Evolutionary conservation across 2,888 invertebrate species (phyloP).

Genomic region (Hirtodrosophila alboralis): DNA sequence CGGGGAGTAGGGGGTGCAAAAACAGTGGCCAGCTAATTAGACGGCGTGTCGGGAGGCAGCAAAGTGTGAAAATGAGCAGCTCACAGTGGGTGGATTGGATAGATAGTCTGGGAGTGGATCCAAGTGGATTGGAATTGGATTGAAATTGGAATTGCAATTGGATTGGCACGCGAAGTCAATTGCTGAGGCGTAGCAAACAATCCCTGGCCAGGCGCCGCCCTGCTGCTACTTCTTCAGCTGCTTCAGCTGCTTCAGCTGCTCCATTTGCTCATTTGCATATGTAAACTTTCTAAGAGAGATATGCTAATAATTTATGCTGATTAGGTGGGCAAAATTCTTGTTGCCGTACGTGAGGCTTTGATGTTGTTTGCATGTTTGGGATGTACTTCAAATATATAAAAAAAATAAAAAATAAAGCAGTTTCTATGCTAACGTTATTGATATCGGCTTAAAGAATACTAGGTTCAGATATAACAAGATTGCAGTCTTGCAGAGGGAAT

Average conservation of each 20-base stretch:
- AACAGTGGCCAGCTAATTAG: constrained; percentile 53
- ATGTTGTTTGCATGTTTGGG: constrained; percentile 10
- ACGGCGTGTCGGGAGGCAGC: constrained; percentile 61
- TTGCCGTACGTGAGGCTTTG: constrained; percentile 24
- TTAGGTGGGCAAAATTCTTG: constrained; percentile 29
- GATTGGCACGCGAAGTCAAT: constrained; percentile 64
- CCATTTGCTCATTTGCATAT: constrained; percentile 48
- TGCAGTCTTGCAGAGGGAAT: too few relatives aligned
- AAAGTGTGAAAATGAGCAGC: constrained; percentile 65
- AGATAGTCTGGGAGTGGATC: constrained; percentile 15
- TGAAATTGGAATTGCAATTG: constrained; percentile 39
- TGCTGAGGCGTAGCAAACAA: constrained; percentile 55
- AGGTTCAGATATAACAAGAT: too few relatives aligned
- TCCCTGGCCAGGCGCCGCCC: neutral
- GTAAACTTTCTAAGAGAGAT: constrained; percentile 51
- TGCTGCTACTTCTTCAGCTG: too few relatives aligned
- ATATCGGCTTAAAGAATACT: too few relatives aligned
- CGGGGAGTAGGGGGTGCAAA: neutral
- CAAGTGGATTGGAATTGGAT: constrained; percentile 31
- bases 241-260: neutral
- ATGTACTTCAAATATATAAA: constrained; percentile 1
- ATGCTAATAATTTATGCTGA: constrained; percentile 61
- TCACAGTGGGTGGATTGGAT: constrained; percentile 23
- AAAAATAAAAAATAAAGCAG: too few relatives aligned
- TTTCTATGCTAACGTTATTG: too few relatives aligned